Base-by-base conservation (phyloP, 2,113 vertebrate species). In the Rhipidura dahli region DNA sequence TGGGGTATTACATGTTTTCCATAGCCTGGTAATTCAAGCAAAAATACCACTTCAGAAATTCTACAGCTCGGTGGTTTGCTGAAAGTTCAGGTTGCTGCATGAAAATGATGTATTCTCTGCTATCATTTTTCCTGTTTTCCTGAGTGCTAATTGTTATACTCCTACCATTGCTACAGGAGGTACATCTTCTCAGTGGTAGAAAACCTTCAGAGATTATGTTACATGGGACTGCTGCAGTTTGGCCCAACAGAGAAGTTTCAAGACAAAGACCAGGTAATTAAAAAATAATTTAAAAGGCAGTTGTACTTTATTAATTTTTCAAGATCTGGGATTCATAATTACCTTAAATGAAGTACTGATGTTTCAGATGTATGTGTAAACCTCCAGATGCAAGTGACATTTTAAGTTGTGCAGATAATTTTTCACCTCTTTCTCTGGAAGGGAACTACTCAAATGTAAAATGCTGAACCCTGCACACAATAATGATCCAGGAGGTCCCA, bases 211-310 rank as follows among this genome's bases (percentile, higher is more conserved):
- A 98, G 98, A 39, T 89, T 99, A 39, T 98, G 98, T 93, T 99
- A 98, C 83, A 99, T 99, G 99, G 99, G 99, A 37, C 94, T 99
- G 83, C 90, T 99, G 66, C 99, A 99, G 95, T 99, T 99, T 63
- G 99, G 98, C 9, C 99, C 99, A 51, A 95, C 97, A 10, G 98
- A 99, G 92, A 99, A 99, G 94, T 99, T 99, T 93, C 99, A 99
- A 97, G 99, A 99, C 44, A 99, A 99, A 97, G 99, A 99, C 81
- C 99, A 99, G 99, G 99, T 99, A 97, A 18, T 56, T 26, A 12
- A 50, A 39, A 50, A 39, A n/a, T 73, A 35, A 16, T 2, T n/a
- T 15, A 26, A 35, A 69, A 33, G 13, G 5, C 16, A 2, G 1
- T 51, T 54, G 6, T 19, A 71, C 5, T 72, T 61, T 19, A 7